Conservation (phyloP, 2,888 invertebrate species). For the Napeogenes inachia region DNA sequence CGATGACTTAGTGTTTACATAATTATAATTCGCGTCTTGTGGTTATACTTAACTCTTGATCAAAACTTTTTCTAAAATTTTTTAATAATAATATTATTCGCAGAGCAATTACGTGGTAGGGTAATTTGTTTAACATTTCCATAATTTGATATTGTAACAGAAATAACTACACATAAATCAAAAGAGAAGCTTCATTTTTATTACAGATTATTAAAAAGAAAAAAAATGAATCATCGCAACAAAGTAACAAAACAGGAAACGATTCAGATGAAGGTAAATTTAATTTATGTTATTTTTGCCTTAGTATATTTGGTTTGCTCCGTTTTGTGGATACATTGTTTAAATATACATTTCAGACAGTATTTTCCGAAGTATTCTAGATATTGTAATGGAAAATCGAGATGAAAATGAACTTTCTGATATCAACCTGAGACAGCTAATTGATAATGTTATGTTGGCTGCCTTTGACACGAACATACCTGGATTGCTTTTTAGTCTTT, state of each 20-base stretch:
- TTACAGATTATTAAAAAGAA: slow-evolving; percentile 21
- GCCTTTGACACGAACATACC: slow-evolving; percentile 54
- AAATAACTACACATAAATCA: no score
- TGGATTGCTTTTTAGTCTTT: slow-evolving; percentile 39
- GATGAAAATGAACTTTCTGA: slow-evolving; percentile 41
- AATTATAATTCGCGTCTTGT: neutral
- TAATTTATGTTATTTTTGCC: neutral
- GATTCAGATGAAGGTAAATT: slow-evolving; percentile 7
- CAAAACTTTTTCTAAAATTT: no score
- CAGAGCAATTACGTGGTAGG: no score
- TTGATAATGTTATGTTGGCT: slow-evolving; percentile 70
- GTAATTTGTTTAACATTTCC: no score
- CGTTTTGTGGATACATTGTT: neutral
- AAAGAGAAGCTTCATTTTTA: neutral
- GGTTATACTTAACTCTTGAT: no score
- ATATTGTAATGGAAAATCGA: slow-evolving; percentile 59
- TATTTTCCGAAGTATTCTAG: slow-evolving; percentile 61
- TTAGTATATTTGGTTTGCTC: no score
- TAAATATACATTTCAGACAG: slow-evolving; percentile 29
- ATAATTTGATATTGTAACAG: no score
- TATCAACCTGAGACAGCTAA: slow-evolving; percentile 66
- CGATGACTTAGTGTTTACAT: no score
- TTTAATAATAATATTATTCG: no score
- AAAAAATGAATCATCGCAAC: slow-evolving; percentile 15
- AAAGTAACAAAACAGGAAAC: neutral